These are phyloP conservation scores for Erethizon dorsatum DNA, from an alignment of 2,797 vertebrate species.

Conservation along the genomic window DNA sequence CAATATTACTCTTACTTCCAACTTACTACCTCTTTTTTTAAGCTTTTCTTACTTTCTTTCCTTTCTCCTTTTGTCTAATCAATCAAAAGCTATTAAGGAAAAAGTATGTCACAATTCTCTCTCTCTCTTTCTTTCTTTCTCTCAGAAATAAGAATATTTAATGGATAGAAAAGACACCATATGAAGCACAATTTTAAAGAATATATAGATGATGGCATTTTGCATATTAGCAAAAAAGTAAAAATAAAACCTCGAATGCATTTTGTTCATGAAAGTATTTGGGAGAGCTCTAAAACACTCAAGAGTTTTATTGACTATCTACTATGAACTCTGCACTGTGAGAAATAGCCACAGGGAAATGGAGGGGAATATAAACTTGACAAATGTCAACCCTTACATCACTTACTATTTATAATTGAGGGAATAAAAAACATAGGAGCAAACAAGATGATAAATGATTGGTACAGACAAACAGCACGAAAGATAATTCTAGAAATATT, in stretches of 20 bases:
- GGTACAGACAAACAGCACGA: background rate
- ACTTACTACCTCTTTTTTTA: slow-evolving; percentile 51
- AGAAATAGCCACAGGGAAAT: background rate
- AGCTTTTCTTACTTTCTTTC: slow-evolving; percentile 38
- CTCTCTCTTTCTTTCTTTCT: background rate
- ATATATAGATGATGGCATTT: background rate
- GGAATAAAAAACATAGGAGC: background rate
- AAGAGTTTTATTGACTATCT: background rate
- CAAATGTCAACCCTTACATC: background rate
- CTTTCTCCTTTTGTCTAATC: background rate
- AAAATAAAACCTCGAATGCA: background rate
- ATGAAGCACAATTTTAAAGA: background rate
- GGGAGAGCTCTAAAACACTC: background rate
- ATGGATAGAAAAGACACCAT: background rate
- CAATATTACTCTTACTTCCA: slow-evolving; percentile 32
- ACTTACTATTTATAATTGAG: background rate
- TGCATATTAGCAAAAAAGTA: background rate
- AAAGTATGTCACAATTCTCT: slow-evolving; percentile 11
- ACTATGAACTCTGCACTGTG: background rate
- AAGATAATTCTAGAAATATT: background rate
- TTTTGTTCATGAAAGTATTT: background rate
- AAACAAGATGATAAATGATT: background rate
- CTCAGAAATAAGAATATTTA: background rate
- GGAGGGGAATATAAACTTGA: background rate
- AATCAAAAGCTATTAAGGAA: slow-evolving; percentile 33